phyloP scores from a whole-genome alignment of 2,113 vertebrate genomes.

The Catharus bicknelli region DNA sequence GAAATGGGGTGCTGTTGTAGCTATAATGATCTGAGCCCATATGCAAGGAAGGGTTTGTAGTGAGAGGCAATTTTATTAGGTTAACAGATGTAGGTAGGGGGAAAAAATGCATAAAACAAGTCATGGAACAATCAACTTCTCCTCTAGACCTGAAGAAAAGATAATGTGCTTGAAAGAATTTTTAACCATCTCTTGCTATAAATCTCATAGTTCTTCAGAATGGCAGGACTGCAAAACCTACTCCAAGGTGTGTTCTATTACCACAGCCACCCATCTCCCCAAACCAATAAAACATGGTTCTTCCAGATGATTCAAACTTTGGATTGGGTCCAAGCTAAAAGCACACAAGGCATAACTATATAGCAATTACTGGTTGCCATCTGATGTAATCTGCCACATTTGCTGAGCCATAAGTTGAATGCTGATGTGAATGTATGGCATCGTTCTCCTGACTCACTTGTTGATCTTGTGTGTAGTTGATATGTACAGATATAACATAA shows the following conservation, averaged over 20 bases:
- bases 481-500: background rate
- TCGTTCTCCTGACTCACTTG: background rate
- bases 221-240: background rate
- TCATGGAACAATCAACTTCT: background rate
- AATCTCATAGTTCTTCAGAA: background rate
- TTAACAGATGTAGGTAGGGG: background rate
- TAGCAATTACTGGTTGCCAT: background rate
- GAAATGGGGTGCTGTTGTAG: background rate
- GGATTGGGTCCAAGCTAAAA: background rate
- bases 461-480: background rate
- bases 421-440: rapidly evolving
- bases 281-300: background rate
- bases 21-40: background rate
- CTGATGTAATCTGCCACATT: background rate
- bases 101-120: background rate
- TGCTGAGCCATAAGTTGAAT: background rate
- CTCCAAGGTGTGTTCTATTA: background rate
- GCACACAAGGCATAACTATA: background rate
- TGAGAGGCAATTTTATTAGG: background rate
- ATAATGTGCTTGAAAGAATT: background rate
- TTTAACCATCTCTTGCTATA: background rate
- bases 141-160: background rate
- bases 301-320: background rate
- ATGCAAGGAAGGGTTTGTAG: background rate
- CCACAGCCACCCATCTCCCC: rapidly evolving